Base-by-base conservation (phyloP, 2,888 invertebrate species). In the Tupiocoris notatus region DNA sequence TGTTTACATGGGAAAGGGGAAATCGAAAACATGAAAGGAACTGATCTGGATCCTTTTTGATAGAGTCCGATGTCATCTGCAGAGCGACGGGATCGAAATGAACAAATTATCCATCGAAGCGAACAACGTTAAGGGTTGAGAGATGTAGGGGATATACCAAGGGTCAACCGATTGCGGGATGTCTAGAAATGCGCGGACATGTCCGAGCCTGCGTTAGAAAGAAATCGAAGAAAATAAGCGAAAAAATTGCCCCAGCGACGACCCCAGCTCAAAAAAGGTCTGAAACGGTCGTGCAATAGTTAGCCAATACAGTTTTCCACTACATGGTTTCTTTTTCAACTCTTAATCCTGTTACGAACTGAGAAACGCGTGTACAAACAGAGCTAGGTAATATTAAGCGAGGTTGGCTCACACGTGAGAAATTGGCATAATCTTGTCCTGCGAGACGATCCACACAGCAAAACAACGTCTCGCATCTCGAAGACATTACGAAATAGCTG, bases 71-170 rank as follows among this genome's bases (percentile, higher is more conserved):
- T 73, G 73, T 63, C 73, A 73, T 73, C 56, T 62, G 63, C 62
- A 62, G 17, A 39, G 39, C 39, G 73, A 73, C 73, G 62, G 73
- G 63, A 73, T 73, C 73, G 62, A 73, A 73, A 73, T 73, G 73
- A 73, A 73, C 61, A 63, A 73, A 73, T 73, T 73, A 73, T 73
- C 73, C 73, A 73, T 7, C 54, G 73, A 23, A 73, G 62, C 73
- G 63, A 54, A 73, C 23, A 25, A 39, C 39, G 39, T 39, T 39
- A 39, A 39, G 39, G 39, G 39, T 39, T 39, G 39, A 7, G 39
- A 39, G 3, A 12, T 3, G 39, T 3, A 39, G 39, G 12, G 3
- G 39, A 12, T 39, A 3, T 7, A 12, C 39, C 39, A 12, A 39
- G 3, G 39, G 39, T 39, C 39, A 39, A 12, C 39, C 39, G 39